A percentile compares a stretch with the other conserved stretches of the same genome.
These are phyloP conservation scores for Beris chalybata DNA, from an alignment of 2,888 invertebrate genomes.

Conservation along the genomic window DNA sequence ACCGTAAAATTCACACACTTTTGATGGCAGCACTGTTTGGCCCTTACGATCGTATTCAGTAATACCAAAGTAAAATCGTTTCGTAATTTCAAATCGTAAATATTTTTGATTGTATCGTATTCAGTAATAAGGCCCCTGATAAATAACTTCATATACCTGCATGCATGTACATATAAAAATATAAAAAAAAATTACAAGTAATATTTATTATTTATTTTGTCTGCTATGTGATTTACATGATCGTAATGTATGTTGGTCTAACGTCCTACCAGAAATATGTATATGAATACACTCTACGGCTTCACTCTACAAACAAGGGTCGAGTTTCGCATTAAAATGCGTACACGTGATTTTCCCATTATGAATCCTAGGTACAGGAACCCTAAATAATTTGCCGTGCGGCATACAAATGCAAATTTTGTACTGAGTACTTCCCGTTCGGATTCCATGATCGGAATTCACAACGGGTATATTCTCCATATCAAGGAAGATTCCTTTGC, in stretches of 20 bases:
- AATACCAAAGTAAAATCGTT: no score
- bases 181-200: no score
- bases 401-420: slow-evolving; percentile 92
- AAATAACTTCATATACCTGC: no score
- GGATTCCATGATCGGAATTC: slow-evolving; percentile 55
- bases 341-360: slow-evolving; percentile 53
- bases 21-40: no score
- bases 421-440: slow-evolving; percentile 65
- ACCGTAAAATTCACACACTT: no score
- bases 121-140: no score
- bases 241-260: no score
- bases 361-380: slow-evolving; percentile 65
- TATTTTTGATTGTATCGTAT: no score
- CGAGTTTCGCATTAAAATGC: slow-evolving; percentile 50
- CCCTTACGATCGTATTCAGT: no score
- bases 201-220: not conserved
- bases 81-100: no score
- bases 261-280: slow-evolving; percentile 4
- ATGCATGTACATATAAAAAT: no score
- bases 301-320: slow-evolving; percentile 47
- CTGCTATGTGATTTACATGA: not conserved
- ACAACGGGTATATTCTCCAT: slow-evolving; percentile 72
- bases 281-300: slow-evolving; percentile 55
- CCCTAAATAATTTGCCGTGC: slow-evolving; percentile 77
- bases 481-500: slow-evolving; percentile 72